Conservation (phyloP, 2,113 vertebrate genomes). For the Struthio camelus region DNA sequence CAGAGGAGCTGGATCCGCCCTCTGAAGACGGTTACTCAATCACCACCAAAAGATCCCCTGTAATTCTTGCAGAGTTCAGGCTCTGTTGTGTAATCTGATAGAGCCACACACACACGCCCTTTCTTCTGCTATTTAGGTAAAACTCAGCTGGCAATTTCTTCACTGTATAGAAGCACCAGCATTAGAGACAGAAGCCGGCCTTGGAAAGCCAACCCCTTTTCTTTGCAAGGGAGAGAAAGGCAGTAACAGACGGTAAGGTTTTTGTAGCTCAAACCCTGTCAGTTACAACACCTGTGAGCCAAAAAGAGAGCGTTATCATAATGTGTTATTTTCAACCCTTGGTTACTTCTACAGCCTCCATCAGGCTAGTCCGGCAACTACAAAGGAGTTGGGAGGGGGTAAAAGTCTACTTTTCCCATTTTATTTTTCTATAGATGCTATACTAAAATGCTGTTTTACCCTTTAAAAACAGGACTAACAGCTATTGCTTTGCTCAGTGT, state of each 20-base stretch:
- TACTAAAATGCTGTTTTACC: neutral
- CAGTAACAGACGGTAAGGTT: conserved; percentile 6
- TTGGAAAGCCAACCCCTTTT: neutral
- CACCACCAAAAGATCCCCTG: neutral
- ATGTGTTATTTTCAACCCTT: neutral
- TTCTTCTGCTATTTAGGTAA: neutral
- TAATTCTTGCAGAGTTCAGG: neutral
- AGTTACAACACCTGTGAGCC: neutral
- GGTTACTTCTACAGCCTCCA: neutral
- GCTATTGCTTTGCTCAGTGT: neutral
- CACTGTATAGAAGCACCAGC: neutral
- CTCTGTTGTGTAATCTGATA: neutral
- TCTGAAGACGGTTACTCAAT: accelerated
- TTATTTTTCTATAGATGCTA: neutral
- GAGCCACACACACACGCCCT: neutral
- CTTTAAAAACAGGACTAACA: neutral
- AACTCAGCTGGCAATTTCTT: neutral
- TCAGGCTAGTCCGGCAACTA: neutral
- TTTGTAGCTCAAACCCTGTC: neutral
- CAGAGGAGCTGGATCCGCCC: neutral
- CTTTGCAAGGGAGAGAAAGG: neutral
- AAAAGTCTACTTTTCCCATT: neutral
- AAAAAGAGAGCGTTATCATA: neutral
- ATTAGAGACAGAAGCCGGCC: neutral
- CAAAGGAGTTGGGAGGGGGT: neutral